A percentile compares a stretch with the other conserved stretches of the same genome.
Conservation (phyloP, 2,888 invertebrate species). For the Apodemia hepburni region DNA sequence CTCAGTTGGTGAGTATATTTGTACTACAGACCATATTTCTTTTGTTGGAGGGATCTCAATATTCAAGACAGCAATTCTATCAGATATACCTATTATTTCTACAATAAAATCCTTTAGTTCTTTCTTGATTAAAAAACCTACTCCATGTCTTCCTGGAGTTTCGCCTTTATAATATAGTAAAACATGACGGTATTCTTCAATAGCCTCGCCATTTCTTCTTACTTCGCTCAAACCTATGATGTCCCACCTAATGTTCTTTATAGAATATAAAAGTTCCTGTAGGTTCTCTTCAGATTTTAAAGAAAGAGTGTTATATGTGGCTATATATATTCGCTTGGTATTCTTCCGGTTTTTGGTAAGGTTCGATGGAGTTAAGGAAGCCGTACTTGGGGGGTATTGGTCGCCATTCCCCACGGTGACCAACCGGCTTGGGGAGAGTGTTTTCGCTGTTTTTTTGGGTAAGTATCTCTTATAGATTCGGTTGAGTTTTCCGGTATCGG, state of each 20-base stretch:
- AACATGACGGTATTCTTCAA: not conserved
- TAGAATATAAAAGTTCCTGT: not conserved
- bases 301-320: not conserved
- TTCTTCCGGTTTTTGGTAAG: not conserved
- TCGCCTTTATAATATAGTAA: not conserved
- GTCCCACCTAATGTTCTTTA: slow-evolving; percentile 2
- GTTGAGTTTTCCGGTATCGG: not conserved
- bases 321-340: not conserved
- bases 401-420: slow-evolving; percentile 1
- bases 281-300: not conserved
- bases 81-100: slow-evolving; percentile 9
- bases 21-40: slow-evolving; percentile 15
- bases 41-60: not conserved
- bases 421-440: not conserved
- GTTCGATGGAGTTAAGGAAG: not conserved
- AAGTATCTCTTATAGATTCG: not conserved
- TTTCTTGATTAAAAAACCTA: slow-evolving; percentile 6
- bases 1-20: slow-evolving; percentile 8
- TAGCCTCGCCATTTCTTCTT: not conserved
- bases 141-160: not conserved
- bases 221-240: not conserved
- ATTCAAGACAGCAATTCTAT: slow-evolving; percentile 2
- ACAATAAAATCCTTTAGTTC: slow-evolving; percentile 4
- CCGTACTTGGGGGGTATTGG: not conserved
- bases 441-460: not conserved